phyloP scores from a whole-genome alignment of 2,888 invertebrate species.

The Euclidia mi region DNA sequence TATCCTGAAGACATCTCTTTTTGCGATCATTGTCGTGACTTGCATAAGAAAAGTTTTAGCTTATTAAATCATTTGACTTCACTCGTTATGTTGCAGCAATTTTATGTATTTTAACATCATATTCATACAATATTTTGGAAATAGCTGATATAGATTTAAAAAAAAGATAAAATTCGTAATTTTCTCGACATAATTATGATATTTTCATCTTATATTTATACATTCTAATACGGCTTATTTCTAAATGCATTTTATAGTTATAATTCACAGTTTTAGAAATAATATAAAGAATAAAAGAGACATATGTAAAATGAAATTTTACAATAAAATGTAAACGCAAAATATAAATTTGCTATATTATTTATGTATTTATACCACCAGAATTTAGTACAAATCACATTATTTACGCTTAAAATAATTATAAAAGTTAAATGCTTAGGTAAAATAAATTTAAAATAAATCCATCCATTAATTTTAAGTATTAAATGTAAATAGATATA shows the following conservation, averaged over 20 bases:
- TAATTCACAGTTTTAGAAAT: conserved; percentile 37
- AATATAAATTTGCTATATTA: conserved; percentile 29
- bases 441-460: conserved; percentile 17
- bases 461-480: conserved; percentile 46
- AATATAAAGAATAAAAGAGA: conserved; percentile 24
- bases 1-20: conserved; percentile 77
- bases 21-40: conserved; percentile 73
- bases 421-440: conserved; percentile 24
- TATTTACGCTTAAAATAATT: conserved; percentile 25
- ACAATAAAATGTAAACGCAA: conserved; percentile 32
- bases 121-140: conserved; percentile 6
- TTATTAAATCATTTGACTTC: conserved; percentile 43
- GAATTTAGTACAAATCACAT: conserved; percentile 46
- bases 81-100: conserved; percentile 6
- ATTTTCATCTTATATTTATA: neutral
- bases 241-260: conserved; percentile 23
- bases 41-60: conserved; percentile 74
- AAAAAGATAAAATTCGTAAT: neutral
- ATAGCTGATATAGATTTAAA: too few species aligned
- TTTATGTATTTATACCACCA: conserved; percentile 31
- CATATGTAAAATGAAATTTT: conserved; percentile 50
- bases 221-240: neutral
- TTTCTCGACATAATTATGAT: neutral
- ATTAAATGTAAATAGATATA: conserved; percentile 50
- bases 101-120: conserved; percentile 27